These are phyloP conservation scores for Melopsittacus undulatus DNA, from an alignment of 2,797 vertebrate species.

Conservation along the genomic window DNA sequence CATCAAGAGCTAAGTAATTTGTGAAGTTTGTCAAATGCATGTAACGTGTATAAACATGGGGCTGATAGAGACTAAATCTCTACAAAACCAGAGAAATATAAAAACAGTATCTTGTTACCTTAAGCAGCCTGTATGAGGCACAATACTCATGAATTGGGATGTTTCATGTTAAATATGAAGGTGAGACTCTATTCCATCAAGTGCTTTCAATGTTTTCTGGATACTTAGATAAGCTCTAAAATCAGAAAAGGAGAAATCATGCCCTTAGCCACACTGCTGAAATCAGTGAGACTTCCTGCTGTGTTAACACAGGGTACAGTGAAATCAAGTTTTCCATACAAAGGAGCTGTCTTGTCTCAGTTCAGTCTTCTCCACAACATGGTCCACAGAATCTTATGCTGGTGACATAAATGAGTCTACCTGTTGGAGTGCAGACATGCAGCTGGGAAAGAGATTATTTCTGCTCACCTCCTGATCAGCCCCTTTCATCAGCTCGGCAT, in stretches of 20 bases:
- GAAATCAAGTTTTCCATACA: background rate
- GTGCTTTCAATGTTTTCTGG: background rate
- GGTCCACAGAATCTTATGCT: background rate
- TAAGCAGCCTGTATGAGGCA: background rate
- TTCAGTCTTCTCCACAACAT: background rate
- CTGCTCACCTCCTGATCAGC: background rate
- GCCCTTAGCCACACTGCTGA: background rate
- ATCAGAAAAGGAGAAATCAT: background rate
- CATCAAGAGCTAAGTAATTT: background rate
- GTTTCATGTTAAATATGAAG: background rate
- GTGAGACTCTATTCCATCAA: background rate
- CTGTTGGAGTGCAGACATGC: background rate
- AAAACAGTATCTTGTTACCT: background rate
- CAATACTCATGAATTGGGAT: background rate
- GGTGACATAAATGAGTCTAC: background rate
- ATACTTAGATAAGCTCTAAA: background rate
- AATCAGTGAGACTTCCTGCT: background rate
- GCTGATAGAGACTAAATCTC: background rate
- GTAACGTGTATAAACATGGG: background rate
- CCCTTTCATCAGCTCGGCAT: background rate
- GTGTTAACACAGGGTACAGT: background rate
- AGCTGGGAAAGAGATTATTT: background rate
- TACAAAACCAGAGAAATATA: background rate
- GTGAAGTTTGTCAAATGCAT: background rate
- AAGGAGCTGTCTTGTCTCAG: background rate